Base-by-base conservation (phyloP, 2,888 invertebrate genomes). In the Onthophagus sagittarius region DNA sequence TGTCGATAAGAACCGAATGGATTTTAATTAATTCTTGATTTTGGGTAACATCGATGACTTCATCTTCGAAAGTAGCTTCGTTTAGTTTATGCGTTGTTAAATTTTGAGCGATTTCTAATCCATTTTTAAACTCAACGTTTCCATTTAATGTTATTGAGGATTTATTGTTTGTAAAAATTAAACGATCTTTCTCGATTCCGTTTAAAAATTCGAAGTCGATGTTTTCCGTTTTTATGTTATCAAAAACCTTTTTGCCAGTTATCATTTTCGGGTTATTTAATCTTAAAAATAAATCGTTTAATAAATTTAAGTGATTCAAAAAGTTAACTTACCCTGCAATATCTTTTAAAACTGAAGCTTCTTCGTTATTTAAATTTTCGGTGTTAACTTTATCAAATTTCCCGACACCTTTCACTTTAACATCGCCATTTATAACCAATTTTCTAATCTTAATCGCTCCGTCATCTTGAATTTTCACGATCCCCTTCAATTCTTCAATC, bases 171-270 rank as follows among this genome's bases (percentile, higher is more conserved):
- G 0, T 23, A 32, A 67, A 67, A n/a, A 67, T 23, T 7, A 67
- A 23, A n/a, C 23, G n/a, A 11, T n/a, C 31, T 31, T 13, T 15
- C 5, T 15, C 67, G n/a, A 82, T 78, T 6, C 77, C 81, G 75
- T 85, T 84, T 2, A 84, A 70, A 9, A 65, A 75, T 0, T 79
- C 76, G 72, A 86, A 82, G 64, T 76, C 78, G 31, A 85, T 53
- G 71, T 80, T 75, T 15, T 82, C 75, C 0, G 83, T 78, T 64
- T 78, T 69, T 39, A 84, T 62, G 75, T 82, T 79, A 13, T 73
- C 76, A 71, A 85, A 83, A 0, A 79, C 81, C 78, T 84, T 85
- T 15, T 78, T 76, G 11, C 81, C 81, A 3, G 71, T 63, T 32
- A 84, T 80, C 1, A 9, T 53, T 53, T 53, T 11, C 9, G 71